phyloP scores from a whole-genome alignment of 2,888 invertebrate genomes.

The Ligdia adustata region DNA sequence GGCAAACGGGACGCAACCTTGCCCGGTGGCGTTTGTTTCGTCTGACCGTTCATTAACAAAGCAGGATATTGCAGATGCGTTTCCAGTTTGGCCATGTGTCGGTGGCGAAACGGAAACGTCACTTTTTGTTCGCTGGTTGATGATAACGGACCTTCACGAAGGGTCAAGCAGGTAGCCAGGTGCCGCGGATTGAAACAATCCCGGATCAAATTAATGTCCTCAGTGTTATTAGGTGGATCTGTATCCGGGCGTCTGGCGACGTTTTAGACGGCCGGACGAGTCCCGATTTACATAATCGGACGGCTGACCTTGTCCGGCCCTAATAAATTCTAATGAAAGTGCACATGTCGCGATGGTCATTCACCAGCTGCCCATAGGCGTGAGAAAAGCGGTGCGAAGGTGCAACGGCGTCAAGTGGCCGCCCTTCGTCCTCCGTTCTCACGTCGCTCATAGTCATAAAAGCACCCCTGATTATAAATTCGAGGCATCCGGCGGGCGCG shows the following conservation, averaged over 20 bases:
- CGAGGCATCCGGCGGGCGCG: slow-evolving; percentile 63
- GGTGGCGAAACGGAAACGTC: slow-evolving; percentile 61
- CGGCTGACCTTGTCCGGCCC: slow-evolving; percentile 73
- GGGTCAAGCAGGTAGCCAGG: slow-evolving; percentile 71
- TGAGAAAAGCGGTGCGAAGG: slow-evolving; percentile 74
- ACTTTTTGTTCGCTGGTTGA: slow-evolving; percentile 62
- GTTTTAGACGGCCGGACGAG: slow-evolving; percentile 62
- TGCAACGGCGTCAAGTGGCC: slow-evolving; percentile 77
- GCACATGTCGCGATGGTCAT: slow-evolving; percentile 67
- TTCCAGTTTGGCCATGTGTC: slow-evolving; percentile 66
- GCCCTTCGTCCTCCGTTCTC: slow-evolving; percentile 75
- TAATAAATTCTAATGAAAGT: slow-evolving; percentile 77
- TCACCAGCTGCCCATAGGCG: slow-evolving; percentile 68
- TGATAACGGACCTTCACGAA: slow-evolving; percentile 65
- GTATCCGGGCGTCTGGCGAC: slow-evolving; percentile 47
- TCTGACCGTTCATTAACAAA: slow-evolving; percentile 56
- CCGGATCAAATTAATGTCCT: slow-evolving; percentile 44
- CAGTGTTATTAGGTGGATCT: too few species aligned
- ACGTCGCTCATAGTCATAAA: slow-evolving; percentile 66
- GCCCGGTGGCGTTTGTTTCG: slow-evolving; percentile 45
- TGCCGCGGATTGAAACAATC: slow-evolving; percentile 51
- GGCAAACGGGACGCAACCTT: slow-evolving; percentile 50
- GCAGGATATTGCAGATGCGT: slow-evolving; percentile 68
- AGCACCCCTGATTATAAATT: slow-evolving; percentile 77
- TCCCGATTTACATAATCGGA: slow-evolving; percentile 61